A percentile compares a stretch with the other conserved stretches of the same genome.
Conservation (phyloP, 2,797 vertebrate species). For the Gymnothorax reevesii region DNA sequence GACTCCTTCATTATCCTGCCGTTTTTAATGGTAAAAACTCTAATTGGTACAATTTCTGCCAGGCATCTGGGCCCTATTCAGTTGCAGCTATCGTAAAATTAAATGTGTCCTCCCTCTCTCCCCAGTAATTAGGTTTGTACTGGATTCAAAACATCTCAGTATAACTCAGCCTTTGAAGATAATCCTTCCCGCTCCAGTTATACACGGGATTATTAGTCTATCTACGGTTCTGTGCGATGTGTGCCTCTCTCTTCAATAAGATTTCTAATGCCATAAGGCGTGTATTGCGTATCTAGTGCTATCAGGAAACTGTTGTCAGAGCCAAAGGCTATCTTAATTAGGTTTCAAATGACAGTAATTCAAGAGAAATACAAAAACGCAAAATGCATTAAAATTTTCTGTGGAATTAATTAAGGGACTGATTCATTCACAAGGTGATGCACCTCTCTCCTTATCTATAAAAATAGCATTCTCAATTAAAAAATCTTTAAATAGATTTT, state of each 20-base stretch:
- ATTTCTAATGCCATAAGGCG: background rate
- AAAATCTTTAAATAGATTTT: background rate
- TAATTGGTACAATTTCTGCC: slow-evolving; percentile 20
- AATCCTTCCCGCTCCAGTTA: background rate
- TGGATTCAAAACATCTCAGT: background rate
- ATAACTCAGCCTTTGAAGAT: background rate
- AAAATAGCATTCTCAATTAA: background rate
- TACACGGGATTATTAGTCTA: background rate
- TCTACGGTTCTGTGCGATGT: background rate
- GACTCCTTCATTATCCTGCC: background rate
- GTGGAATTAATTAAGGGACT: background rate
- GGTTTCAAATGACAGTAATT: background rate
- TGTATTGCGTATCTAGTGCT: background rate
- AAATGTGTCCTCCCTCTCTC: background rate
- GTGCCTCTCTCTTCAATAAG: background rate
- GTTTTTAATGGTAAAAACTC: background rate
- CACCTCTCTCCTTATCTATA: background rate
- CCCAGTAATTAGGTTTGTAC: slow-evolving; percentile 20
- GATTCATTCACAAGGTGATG: background rate
- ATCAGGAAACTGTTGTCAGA: background rate
- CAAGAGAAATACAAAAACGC: background rate
- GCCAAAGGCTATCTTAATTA: background rate
- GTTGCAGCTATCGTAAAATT: background rate
- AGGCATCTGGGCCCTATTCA: background rate
- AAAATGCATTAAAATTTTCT: background rate